phyloP scores from a whole-genome alignment of 2,797 vertebrate genomes.

The Pteropus rufus region DNA sequence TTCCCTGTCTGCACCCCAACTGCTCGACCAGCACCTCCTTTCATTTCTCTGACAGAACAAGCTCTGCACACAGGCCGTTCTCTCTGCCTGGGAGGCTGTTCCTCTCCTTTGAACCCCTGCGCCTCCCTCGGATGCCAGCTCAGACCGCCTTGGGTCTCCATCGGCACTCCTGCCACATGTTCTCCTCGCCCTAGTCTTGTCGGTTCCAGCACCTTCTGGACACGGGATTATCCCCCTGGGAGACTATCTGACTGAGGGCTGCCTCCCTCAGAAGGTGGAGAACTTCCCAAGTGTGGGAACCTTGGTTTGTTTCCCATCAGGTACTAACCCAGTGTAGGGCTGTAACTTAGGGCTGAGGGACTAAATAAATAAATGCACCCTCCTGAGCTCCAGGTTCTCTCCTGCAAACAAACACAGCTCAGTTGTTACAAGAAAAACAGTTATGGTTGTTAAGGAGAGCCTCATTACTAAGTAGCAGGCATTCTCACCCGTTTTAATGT shows the following conservation, averaged over 20 bases:
- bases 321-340: no score
- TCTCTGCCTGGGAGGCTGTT: not conserved
- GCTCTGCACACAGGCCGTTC: not conserved
- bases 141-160: not conserved
- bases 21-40: not conserved
- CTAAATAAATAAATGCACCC: not conserved
- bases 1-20: not conserved
- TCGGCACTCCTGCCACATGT: not conserved
- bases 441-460: not conserved
- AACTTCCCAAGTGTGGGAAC: not conserved
- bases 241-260: not conserved
- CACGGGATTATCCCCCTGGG: no score
- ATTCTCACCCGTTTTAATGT: not conserved
- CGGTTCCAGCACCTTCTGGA: not conserved
- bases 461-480: no score
- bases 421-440: not conserved
- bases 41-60: not conserved
- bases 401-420: not conserved
- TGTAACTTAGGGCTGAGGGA: not conserved
- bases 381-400: not conserved
- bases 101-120: not conserved
- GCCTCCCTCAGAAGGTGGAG: not conserved
- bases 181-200: not conserved
- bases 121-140: not conserved
- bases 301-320: accelerated